Conservation (phyloP, 1,140 invertebrate species). For the Zaprionus tsacasi region DNA sequence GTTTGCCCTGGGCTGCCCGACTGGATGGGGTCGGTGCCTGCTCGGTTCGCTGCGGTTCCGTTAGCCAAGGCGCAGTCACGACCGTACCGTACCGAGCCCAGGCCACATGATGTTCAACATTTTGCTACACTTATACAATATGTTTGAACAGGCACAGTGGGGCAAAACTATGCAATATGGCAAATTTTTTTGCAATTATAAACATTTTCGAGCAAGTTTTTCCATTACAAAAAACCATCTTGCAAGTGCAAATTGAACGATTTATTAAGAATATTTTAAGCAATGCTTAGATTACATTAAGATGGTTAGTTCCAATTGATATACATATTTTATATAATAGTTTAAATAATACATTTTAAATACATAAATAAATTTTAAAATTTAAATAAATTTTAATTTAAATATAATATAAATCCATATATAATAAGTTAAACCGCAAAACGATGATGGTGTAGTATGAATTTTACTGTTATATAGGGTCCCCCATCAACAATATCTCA, state of each 20-base stretch:
- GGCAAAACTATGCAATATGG: not conserved
- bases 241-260: too few relatives aligned
- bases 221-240: too few relatives aligned
- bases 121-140: constrained; percentile 78
- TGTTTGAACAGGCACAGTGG: constrained; percentile 58
- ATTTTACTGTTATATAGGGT: too few relatives aligned
- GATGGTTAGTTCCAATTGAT: too few relatives aligned
- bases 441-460: too few relatives aligned
- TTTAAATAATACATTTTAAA: too few relatives aligned
- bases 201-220: not conserved
- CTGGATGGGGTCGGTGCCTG: constrained; percentile 3
- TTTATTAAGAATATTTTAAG: not conserved
- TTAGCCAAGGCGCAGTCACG: constrained; percentile 44
- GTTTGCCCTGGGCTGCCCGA: not conserved
- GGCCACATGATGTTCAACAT: constrained; percentile 74
- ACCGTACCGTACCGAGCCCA: not conserved
- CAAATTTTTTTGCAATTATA: not conserved
- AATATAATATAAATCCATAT: too few relatives aligned
- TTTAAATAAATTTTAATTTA: too few relatives aligned
- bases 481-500: too few relatives aligned
- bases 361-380: too few relatives aligned
- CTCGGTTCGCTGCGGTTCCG: constrained; percentile 1
- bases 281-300: not conserved
- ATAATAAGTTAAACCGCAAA: too few relatives aligned
- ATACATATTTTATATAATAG: too few relatives aligned